These are phyloP conservation scores for Chiroxiphia lanceolata DNA, from an alignment of 2,797 vertebrate genomes.

Conservation along the genomic window DNA sequence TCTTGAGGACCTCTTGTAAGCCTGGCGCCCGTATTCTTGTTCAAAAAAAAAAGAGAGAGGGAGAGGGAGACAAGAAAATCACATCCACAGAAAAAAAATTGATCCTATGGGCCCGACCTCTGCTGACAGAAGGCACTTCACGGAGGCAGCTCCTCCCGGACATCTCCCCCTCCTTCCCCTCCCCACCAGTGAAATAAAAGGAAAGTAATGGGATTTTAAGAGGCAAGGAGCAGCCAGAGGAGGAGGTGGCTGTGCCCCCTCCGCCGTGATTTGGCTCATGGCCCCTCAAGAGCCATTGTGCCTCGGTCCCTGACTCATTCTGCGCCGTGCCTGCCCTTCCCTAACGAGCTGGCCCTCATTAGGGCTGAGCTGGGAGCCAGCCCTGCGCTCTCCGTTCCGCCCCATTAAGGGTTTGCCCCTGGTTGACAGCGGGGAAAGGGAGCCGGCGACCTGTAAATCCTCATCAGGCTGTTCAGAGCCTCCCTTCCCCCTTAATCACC, in stretches of 20 bases:
- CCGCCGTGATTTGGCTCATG: not conserved
- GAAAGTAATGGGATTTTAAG: constrained; percentile 76
- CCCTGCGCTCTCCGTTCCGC: constrained; percentile 30
- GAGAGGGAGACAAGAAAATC: constrained; percentile 30
- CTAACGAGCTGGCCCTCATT: constrained; percentile 64
- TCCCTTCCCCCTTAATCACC: constrained; percentile 27
- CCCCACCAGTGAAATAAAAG: constrained; percentile 19
- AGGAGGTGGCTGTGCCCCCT: not conserved
- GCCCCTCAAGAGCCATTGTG: constrained; percentile 67
- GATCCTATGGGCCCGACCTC: constrained; percentile 66
- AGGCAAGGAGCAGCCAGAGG: constrained; percentile 19
- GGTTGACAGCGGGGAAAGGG: constrained; percentile 33
- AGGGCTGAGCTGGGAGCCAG: constrained; percentile 24
- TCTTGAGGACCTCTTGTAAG: constrained; percentile 76
- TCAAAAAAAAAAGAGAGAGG: not conserved
- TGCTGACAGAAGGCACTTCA: constrained; percentile 50
- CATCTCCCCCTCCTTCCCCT: constrained; percentile 7
- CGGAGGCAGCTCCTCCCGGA: not conserved
- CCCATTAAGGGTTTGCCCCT: constrained; percentile 67
- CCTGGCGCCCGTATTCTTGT: constrained; percentile 79
- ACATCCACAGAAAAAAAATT: constrained; percentile 61
- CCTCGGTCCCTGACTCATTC: constrained; percentile 4
- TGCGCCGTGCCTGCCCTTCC: not conserved
- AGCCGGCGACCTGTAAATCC: constrained; percentile 60
- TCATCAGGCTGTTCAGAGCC: constrained; percentile 12